Percentiles rank a stretch among this genome's conserved stretches.
Conservation (phyloP, 2,113 vertebrate genomes). For the Fregata magnificens region DNA sequence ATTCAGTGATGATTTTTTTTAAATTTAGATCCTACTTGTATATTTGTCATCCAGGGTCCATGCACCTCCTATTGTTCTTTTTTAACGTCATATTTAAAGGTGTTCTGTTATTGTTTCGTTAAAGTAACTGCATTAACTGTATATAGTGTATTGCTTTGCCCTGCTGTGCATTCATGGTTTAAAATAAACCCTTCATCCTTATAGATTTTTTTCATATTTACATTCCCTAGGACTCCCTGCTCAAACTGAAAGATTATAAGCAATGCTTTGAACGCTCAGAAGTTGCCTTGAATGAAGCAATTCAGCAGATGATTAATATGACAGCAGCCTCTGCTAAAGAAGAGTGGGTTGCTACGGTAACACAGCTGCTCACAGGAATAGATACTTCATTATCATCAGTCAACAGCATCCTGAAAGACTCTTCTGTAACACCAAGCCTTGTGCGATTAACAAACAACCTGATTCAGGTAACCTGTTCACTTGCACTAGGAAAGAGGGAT, state of each 20-base stretch:
- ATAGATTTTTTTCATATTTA: background rate
- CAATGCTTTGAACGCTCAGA: slow-evolving; percentile 92
- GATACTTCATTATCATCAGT: slow-evolving; percentile 84
- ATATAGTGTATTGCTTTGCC: background rate
- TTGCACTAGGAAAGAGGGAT: background rate
- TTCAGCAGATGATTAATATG: slow-evolving; percentile 88
- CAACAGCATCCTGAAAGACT: slow-evolving; percentile 74
- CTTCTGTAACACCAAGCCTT: slow-evolving; percentile 75
- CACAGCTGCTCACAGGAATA: slow-evolving; percentile 85
- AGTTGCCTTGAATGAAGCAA: slow-evolving; percentile 90
- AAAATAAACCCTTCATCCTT: background rate
- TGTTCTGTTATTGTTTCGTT: background rate
- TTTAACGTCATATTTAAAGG: background rate
- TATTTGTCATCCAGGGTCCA: background rate
- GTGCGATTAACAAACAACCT: slow-evolving; percentile 90
- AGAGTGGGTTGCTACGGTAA: slow-evolving; percentile 91
- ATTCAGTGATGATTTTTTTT: background rate
- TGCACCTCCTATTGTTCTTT: background rate
- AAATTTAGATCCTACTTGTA: background rate
- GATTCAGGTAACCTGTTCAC: slow-evolving; percentile 83
- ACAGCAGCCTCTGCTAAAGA: slow-evolving; percentile 84
- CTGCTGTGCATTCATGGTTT: background rate
- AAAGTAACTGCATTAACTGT: background rate
- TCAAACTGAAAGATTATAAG: slow-evolving; percentile 85
- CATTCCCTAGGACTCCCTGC: slow-evolving; percentile 84